Percentiles rank a stretch among this genome's conserved stretches.
phyloP scores from a whole-genome alignment of 2,113 vertebrate species.

The Callocephalon fimbriatum region DNA sequence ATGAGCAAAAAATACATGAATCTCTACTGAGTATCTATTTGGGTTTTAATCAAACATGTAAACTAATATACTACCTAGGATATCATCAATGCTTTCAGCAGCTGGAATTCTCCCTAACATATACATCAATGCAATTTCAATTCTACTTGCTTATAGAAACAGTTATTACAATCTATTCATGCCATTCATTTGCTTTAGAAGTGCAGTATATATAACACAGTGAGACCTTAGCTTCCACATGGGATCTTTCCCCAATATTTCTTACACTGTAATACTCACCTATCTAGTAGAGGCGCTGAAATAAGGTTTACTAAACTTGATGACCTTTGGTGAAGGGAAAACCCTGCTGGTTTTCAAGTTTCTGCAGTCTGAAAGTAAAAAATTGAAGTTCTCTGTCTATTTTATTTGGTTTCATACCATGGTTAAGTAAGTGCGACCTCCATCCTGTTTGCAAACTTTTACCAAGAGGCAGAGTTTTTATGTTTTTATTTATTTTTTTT shows the following conservation, averaged over 20 bases:
- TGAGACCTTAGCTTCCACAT: not conserved
- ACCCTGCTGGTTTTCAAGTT: not conserved
- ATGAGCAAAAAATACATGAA: not conserved
- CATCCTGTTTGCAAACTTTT: not conserved
- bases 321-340: not conserved
- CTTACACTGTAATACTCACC: not conserved
- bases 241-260: not conserved
- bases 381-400: not conserved
- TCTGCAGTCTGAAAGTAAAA: not conserved
- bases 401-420: not conserved
- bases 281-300: not conserved
- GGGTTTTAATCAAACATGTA: not conserved
- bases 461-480: not conserved
- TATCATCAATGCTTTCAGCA: not conserved
- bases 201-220: not conserved
- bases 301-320: not conserved
- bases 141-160: not conserved
- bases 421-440: not conserved
- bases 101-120: not conserved
- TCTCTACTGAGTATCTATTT: not conserved
- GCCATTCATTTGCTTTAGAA: not conserved
- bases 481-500: not conserved
- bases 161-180: not conserved
- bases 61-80: not conserved
- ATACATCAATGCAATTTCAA: not conserved